Conservation (phyloP, 1,140 invertebrate species). For the Cydia strobilella region DNA sequence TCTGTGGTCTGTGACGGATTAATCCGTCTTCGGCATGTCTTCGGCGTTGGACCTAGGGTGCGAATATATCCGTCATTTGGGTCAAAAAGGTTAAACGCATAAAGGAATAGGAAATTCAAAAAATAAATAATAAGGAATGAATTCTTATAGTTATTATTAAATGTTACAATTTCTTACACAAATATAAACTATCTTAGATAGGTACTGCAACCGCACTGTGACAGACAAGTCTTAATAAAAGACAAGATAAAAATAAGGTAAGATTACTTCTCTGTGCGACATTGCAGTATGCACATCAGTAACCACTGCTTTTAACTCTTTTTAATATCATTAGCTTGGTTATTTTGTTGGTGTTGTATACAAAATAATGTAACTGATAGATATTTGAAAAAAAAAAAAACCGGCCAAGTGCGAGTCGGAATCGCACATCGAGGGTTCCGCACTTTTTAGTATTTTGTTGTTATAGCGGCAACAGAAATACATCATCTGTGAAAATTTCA, state of each 20-base stretch:
- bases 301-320: not conserved
- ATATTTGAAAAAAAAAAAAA: not conserved
- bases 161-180: conserved; percentile 39
- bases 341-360: not conserved
- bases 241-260: not conserved
- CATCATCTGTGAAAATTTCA: no score
- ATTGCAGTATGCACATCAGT: conserved; percentile 3
- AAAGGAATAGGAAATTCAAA: not conserved
- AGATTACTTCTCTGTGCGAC: not conserved
- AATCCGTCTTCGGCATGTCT: no score
- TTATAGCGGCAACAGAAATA: no score
- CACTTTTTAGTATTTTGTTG: no score
- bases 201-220: conserved; percentile 38
- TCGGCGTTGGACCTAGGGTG: no score
- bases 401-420: no score
- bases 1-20: no score
- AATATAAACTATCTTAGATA: conserved; percentile 39
- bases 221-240: not conserved
- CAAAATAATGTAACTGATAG: no score
- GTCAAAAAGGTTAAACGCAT: no score
- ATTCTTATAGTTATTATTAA: conserved; percentile 47
- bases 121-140: conserved; percentile 42
- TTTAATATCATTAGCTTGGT: not conserved
- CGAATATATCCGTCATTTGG: no score
- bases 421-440: no score